phyloP scores from a whole-genome alignment of 2,113 vertebrate species.

The Poeciliopsis retropinna region DNA sequence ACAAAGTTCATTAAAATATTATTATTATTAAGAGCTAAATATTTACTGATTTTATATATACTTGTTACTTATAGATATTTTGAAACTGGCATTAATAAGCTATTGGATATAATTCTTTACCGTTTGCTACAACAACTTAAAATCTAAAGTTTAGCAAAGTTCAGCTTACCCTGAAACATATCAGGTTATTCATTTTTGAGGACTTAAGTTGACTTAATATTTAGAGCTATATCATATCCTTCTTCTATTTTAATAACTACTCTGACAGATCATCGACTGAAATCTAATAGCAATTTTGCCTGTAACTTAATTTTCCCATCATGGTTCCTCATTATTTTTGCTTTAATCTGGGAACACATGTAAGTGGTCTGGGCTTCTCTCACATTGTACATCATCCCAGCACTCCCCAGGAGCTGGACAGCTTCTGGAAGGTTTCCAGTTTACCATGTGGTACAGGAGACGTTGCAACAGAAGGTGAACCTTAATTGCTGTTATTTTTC shows the following conservation, averaged over 20 bases:
- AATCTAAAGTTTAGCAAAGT: not conserved
- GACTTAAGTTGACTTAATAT: not conserved
- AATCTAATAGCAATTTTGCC: constrained; percentile 1
- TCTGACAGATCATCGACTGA: not conserved
- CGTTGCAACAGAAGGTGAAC: constrained; percentile 61
- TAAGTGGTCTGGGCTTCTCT: constrained; percentile 48
- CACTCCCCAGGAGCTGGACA: constrained; percentile 38
- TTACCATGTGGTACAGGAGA: constrained; percentile 47
- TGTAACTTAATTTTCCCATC: constrained; percentile 21
- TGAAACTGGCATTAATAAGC: too few relatives aligned
- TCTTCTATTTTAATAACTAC: not conserved
- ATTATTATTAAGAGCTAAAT: too few relatives aligned
- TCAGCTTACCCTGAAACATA: not conserved
- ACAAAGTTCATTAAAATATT: too few relatives aligned
- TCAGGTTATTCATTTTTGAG: not conserved
- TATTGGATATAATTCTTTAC: too few relatives aligned
- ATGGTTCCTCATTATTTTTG: constrained; percentile 39
- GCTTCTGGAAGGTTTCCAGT: constrained; percentile 46
- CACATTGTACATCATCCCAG: constrained; percentile 50
- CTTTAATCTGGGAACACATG: constrained; percentile 42
- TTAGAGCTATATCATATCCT: not conserved
- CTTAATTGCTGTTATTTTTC: constrained; percentile 61
- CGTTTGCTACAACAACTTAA: not conserved
- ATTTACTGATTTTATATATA: too few relatives aligned
- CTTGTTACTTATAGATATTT: too few relatives aligned